These are phyloP conservation scores for Pammene fasciana DNA, from an alignment of 2,888 invertebrate genomes.

Conservation along the genomic window DNA sequence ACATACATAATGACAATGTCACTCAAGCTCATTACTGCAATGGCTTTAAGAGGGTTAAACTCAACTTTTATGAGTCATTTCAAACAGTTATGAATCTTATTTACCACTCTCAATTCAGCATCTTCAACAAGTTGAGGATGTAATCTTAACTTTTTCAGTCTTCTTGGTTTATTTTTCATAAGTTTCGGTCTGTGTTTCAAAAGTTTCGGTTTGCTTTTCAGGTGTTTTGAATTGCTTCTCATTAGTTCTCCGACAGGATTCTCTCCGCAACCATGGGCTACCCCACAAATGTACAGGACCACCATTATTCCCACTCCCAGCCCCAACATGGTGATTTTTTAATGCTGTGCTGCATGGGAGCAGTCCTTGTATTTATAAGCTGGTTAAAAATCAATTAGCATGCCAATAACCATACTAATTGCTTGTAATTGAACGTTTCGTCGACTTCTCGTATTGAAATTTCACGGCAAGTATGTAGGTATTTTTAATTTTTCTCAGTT, in stretches of 20 bases:
- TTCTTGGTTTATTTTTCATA: background rate
- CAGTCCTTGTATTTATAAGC: background rate
- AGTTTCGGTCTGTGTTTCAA: no score
- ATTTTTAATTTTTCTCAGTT: no score
- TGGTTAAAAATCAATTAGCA: background rate
- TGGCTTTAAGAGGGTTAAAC: background rate
- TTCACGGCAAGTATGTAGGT: background rate
- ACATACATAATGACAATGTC: no score
- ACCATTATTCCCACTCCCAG: background rate
- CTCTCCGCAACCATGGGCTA: background rate
- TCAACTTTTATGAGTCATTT: background rate
- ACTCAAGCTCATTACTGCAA: no score
- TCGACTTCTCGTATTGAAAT: background rate
- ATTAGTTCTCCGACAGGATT: background rate
- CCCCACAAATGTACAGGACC: background rate
- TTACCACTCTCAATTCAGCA: slow-evolving; percentile 14
- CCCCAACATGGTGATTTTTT: background rate
- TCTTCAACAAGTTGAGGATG: slow-evolving; percentile 2
- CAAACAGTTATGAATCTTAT: background rate
- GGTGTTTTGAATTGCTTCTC: no score
- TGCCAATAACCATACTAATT: background rate
- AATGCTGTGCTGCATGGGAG: no score
- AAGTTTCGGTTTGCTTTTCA: no score
- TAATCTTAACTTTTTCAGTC: background rate
- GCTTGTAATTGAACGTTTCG: background rate